Evolutionary conservation across 37 sponge, comb jelly and placozoan genomes (phyloP).

Genomic region (Cladorhizidae sp.): DNA sequence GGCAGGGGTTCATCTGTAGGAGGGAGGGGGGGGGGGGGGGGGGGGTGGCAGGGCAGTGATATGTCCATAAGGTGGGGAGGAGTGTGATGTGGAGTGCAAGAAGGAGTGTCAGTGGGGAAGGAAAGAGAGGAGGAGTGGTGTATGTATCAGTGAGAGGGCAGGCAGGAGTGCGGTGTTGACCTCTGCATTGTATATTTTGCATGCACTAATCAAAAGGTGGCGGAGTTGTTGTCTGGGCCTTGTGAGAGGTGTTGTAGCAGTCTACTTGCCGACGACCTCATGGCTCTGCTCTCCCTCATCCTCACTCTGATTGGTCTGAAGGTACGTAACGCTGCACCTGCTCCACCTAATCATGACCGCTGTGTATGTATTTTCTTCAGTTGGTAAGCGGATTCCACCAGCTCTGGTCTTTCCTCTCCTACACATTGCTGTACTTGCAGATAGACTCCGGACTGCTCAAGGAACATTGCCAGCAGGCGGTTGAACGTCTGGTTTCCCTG

Average conservation of each 20-base stretch:
- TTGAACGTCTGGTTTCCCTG: slow-evolving; percentile 19
- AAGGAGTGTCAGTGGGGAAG: too few relatives aligned
- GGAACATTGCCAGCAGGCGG: background rate
- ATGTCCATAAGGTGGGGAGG: too few relatives aligned
- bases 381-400: slow-evolving; percentile 47
- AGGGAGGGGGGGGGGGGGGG: too few relatives aligned
- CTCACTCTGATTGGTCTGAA: slow-evolving; percentile 63
- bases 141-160: too few relatives aligned
- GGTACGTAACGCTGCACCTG: slow-evolving; percentile 20
- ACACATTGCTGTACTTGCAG: slow-evolving; percentile 64
- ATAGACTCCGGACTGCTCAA: slow-evolving; percentile 21
- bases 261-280: slow-evolving; percentile 24
- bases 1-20: too few relatives aligned
- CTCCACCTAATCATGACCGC: background rate
- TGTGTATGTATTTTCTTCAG: slow-evolving; percentile 3
- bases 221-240: slow-evolving; percentile 54
- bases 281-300: slow-evolving; percentile 54
- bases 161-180: too few relatives aligned
- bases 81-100: too few relatives aligned
- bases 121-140: too few relatives aligned
- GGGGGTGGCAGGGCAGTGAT: too few relatives aligned
- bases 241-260: slow-evolving; percentile 73
- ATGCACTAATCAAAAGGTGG: slow-evolving; percentile 55
- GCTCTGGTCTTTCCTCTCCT: slow-evolving; percentile 46
- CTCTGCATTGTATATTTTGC: too few relatives aligned